These are phyloP conservation scores for Philotrypesis tridentata DNA, from an alignment of 1,140 invertebrate species.

Conservation along the genomic window DNA sequence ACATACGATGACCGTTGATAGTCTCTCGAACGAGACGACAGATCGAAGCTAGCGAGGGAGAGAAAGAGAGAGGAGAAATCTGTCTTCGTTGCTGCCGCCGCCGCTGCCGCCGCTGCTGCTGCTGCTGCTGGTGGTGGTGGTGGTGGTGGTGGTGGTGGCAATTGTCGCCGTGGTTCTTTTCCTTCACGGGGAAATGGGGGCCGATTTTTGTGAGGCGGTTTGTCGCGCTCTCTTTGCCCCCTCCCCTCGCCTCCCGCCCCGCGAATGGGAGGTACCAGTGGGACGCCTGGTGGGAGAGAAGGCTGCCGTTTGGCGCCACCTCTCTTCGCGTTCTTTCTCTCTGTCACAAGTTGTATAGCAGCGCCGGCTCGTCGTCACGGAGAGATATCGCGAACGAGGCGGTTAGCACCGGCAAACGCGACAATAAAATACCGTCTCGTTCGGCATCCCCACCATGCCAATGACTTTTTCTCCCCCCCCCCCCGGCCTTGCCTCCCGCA, in stretches of 20 bases:
- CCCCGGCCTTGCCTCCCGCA: not conserved
- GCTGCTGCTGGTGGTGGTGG: slow-evolving; percentile 4
- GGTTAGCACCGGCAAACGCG: slow-evolving; percentile 68
- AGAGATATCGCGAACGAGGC: slow-evolving; percentile 46
- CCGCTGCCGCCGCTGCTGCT: too few species aligned
- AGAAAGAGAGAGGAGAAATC: slow-evolving; percentile 12
- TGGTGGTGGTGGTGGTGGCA: slow-evolving; percentile 62
- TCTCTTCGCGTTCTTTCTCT: slow-evolving; percentile 41
- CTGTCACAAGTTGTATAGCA: slow-evolving; percentile 51
- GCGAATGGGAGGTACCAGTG: slow-evolving; percentile 38
- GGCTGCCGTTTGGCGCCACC: slow-evolving; percentile 35
- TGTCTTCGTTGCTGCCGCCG: slow-evolving; percentile 30
- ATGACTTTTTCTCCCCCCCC: not conserved
- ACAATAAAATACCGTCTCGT: slow-evolving; percentile 68
- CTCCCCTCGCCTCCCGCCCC: slow-evolving; percentile 32
- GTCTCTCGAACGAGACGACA: slow-evolving; percentile 18
- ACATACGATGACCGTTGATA: slow-evolving; percentile 31
- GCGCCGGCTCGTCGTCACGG: slow-evolving; percentile 46
- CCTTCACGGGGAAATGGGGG: slow-evolving; percentile 66
- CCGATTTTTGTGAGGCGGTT: slow-evolving; percentile 75
- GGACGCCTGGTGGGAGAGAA: not conserved
- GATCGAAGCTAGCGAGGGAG: slow-evolving; percentile 16
- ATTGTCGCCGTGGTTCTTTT: slow-evolving; percentile 70
- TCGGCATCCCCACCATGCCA: not conserved
- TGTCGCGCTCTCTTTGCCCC: slow-evolving; percentile 18